Evolutionary conservation across 2,888 invertebrate species (phyloP).

Genomic region (Eucera pruinosa): DNA sequence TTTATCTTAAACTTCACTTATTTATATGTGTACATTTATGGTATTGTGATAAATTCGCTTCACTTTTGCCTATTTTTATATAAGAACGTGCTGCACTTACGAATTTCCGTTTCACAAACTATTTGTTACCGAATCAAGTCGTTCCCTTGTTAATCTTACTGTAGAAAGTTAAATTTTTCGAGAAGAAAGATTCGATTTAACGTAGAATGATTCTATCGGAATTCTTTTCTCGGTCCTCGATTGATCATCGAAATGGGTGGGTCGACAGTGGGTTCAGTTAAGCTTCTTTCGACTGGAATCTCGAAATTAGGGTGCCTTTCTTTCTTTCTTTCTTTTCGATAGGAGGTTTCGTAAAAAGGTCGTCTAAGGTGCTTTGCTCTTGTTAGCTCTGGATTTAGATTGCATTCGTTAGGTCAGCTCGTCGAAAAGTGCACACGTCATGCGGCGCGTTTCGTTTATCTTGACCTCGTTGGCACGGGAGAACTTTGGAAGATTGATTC

Average conservation of each 20-base stretch:
- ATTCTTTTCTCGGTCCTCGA: neutral
- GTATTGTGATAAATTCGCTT: too few species aligned
- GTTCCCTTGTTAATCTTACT: too few species aligned
- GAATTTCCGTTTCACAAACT: too few species aligned
- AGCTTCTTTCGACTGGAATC: conserved; percentile 5
- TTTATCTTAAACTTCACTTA: too few species aligned
- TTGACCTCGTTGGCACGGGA: conserved; percentile 15
- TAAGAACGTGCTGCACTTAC: too few species aligned
- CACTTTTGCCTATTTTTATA: too few species aligned
- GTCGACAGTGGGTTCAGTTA: neutral
- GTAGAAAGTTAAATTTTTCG: too few species aligned
- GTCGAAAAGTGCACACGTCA: conserved; percentile 36
- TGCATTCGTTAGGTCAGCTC: neutral
- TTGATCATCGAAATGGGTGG: neutral
- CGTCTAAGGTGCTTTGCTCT: conserved; percentile 10
- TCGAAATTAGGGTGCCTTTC: neutral
- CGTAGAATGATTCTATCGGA: too few species aligned
- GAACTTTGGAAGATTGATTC: conserved; percentile 20
- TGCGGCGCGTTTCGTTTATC: conserved; percentile 27
- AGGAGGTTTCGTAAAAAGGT: neutral
- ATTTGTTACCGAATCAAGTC: too few species aligned
- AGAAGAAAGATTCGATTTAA: too few species aligned
- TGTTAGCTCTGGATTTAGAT: conserved; percentile 23
- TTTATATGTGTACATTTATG: too few species aligned
- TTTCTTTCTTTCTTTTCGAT: neutral